These are phyloP conservation scores for Urosaurus nigricauda DNA, from an alignment of 2,797 vertebrate species.

Conservation along the genomic window DNA sequence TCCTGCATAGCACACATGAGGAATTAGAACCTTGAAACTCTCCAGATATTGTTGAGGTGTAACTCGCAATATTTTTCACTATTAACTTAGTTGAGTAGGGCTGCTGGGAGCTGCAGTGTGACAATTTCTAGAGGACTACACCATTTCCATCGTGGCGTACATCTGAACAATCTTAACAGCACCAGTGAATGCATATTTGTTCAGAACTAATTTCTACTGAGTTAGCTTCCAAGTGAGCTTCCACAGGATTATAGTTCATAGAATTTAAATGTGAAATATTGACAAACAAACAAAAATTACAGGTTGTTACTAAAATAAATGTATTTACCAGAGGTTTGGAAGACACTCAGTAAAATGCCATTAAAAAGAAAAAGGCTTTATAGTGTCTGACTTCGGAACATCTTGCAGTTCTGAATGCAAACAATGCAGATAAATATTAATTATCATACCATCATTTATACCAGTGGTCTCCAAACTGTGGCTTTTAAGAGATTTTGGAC, in stretches of 20 bases:
- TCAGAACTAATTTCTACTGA: neutral
- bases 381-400: neutral
- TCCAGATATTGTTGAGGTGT: too few species aligned
- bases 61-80: too few species aligned
- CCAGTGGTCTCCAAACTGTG: too few species aligned
- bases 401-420: conserved; percentile 22
- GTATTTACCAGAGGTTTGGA: neutral
- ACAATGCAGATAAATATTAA: neutral
- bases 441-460: conserved; percentile 4
- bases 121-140: too few species aligned
- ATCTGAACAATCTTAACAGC: too few species aligned
- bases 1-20: neutral
- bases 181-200: neutral
- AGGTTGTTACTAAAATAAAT: neutral
- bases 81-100: too few species aligned
- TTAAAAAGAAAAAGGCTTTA: neutral
- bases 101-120: too few species aligned
- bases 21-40: too few species aligned
- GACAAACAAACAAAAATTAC: neutral
- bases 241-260: neutral
- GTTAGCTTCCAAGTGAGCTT: neutral
- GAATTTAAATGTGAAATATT: neutral
- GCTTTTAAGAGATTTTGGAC: too few species aligned
- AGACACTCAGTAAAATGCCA: neutral
- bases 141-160: too few species aligned